Evolutionary conservation across 2,797 vertebrate genomes (phyloP), one percentile per base, ranked within the genome.

Genomic region (Tenualosa thibaudeaui): DNA sequence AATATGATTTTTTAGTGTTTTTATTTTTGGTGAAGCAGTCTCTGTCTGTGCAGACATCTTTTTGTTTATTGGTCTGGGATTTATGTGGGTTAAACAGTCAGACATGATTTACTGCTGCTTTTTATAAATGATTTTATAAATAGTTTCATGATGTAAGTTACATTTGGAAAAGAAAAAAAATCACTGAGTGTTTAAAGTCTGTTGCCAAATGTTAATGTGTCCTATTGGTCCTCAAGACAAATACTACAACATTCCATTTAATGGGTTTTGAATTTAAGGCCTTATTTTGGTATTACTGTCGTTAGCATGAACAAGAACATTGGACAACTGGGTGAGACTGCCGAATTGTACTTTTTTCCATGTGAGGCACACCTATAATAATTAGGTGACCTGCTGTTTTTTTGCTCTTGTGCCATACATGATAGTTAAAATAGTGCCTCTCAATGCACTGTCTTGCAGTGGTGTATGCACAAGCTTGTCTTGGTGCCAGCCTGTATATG

Each of bases 401-500:
- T 78, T 40, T 78, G 19, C 40, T 8, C 15, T 19, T 40, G 12
- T 37, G 37, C 62, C 13, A 3, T 75, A 43, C 43, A 78, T 37
- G 71, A 78, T 46, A 46, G 15, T 17, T 81, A 37, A 56, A 65
- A 78, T 22, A 19, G 43, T 53, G 26, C 49, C 62, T 54, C 71
- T 37, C 40, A 81, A 84, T 46, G 10, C 46, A 65, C 84, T 81
- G 68, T 81, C 75, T 37, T 62, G 40, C 78, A 26, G 62, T 5
- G n/a, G 54, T 37, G 22, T n/a, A 43, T 68, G 53, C 19, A 86
- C 82, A 89, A 90, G 43, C 83, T 85, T 81, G 84, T 78, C 86
- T 91, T 81, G 86, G 84, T 91, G 86, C 58, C 50, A 81, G 81
- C 22, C 12, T 24, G 54, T 53, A 71, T 84, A 88, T 86, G 85